These are phyloP conservation scores for Oceanodroma tethys DNA, from an alignment of 2,113 vertebrate species.

Conservation along the genomic window DNA sequence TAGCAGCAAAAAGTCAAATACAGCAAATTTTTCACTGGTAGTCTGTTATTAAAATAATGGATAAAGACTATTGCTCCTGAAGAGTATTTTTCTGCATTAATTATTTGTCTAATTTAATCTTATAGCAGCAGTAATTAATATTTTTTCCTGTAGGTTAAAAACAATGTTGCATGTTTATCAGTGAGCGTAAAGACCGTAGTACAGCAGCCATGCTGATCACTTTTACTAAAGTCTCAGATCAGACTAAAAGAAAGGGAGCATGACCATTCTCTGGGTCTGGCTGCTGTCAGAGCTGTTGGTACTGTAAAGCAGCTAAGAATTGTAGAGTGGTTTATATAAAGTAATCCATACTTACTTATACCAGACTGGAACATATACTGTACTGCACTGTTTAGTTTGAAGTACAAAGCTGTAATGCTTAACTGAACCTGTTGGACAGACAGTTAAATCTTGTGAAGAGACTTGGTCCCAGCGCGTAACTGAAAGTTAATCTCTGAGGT, in stretches of 20 bases:
- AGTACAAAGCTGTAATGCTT: constrained; percentile 31
- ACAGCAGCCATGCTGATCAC: not conserved
- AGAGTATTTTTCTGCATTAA: not conserved
- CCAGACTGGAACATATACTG: not conserved
- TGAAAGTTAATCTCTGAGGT: constrained; percentile 40
- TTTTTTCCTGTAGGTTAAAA: not conserved
- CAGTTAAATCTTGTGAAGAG: constrained; percentile 50
- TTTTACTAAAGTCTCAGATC: not conserved
- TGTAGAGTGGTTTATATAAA: not conserved
- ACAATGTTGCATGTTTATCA: not conserved
- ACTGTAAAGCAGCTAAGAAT: not conserved
- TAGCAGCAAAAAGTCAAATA: not conserved
- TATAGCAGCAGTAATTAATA: not conserved
- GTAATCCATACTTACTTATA: not conserved
- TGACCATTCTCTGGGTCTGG: not conserved
- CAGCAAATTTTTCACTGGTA: not conserved
- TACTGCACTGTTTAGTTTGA: not conserved
- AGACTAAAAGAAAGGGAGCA: not conserved
- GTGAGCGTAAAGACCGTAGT: not conserved
- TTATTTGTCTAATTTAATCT: not conserved
- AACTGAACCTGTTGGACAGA: constrained; percentile 14
- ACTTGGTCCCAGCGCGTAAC: constrained; percentile 9
- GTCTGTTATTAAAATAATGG: not conserved
- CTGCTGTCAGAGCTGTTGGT: not conserved
- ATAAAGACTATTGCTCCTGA: not conserved